Percentiles rank a stretch among this genome's conserved stretches.
phyloP scores from a whole-genome alignment of 2,113 vertebrate species.

The Centrocercus urophasianus region DNA sequence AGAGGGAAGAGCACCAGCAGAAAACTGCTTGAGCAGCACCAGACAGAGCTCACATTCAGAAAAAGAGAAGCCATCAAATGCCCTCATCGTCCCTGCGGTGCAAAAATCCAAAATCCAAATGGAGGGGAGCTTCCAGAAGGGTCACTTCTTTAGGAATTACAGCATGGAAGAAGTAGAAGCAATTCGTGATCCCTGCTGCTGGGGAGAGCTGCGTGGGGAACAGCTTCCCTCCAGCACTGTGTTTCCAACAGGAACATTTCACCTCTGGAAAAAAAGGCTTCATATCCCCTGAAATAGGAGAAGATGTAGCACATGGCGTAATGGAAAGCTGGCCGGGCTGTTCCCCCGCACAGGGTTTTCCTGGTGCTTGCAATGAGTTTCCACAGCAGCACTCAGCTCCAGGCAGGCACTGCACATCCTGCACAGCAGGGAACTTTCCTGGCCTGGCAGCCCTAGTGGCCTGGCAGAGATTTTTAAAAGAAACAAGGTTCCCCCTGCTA shows the following conservation, averaged over 20 bases:
- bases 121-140: neutral
- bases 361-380: neutral
- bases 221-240: conserved; percentile 7
- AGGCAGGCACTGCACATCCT: neutral
- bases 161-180: conserved; percentile 9
- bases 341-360: neutral
- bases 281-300: conserved; percentile 24
- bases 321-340: conserved; percentile 13
- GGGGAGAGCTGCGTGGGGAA: conserved; percentile 29
- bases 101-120: neutral
- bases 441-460: neutral
- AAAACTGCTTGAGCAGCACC: neutral
- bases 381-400: neutral
- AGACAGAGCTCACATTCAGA: neutral
- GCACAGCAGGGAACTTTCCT: neutral
- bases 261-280: conserved; percentile 2
- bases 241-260: conserved; percentile 12
- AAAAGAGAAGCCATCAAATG: neutral
- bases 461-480: neutral
- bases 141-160: conserved; percentile 3
- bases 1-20: neutral
- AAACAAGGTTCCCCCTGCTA: neutral
- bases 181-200: neutral
- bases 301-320: neutral
- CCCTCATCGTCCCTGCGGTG: neutral